Percentiles rank a stretch among this genome's conserved stretches.
phyloP scores from a whole-genome alignment of 2,888 invertebrate genomes.

The Heliconius charithonia region DNA sequence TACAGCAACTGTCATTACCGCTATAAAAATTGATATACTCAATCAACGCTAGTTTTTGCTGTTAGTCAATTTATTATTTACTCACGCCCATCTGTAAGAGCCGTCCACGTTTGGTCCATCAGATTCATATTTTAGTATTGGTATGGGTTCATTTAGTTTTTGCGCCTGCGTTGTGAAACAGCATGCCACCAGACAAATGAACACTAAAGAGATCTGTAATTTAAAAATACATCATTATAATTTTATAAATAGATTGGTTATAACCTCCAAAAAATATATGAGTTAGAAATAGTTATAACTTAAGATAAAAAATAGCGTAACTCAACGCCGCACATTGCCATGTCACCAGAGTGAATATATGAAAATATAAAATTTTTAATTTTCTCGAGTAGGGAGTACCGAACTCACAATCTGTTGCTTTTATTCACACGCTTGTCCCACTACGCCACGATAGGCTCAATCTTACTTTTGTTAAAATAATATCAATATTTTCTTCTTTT shows the following conservation, averaged over 20 bases:
- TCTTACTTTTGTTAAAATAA: no score
- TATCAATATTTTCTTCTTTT: background rate
- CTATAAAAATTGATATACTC: constrained; percentile 3
- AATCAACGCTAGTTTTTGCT: background rate
- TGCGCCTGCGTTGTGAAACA: constrained; percentile 56
- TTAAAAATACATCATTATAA: constrained; percentile 14
- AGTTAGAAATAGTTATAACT: background rate
- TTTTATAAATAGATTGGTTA: background rate
- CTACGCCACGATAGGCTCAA: no score
- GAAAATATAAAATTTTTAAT: no score
- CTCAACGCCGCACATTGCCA: no score
- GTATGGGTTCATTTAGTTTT: constrained; percentile 76
- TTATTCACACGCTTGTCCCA: no score
- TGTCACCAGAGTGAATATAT: no score
- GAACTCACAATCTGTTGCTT: no score
- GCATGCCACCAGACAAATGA: constrained; percentile 56
- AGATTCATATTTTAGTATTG: constrained; percentile 84
- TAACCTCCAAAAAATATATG: background rate
- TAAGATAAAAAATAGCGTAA: background rate
- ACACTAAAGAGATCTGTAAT: constrained; percentile 66
- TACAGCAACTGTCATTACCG: background rate
- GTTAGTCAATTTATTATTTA: constrained; percentile 35
- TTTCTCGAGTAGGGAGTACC: no score
- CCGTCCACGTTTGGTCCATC: constrained; percentile 86
- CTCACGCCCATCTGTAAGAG: constrained; percentile 85